phyloP scores from a whole-genome alignment of 1,140 invertebrate species.

The Tetragnatha versicolor region DNA sequence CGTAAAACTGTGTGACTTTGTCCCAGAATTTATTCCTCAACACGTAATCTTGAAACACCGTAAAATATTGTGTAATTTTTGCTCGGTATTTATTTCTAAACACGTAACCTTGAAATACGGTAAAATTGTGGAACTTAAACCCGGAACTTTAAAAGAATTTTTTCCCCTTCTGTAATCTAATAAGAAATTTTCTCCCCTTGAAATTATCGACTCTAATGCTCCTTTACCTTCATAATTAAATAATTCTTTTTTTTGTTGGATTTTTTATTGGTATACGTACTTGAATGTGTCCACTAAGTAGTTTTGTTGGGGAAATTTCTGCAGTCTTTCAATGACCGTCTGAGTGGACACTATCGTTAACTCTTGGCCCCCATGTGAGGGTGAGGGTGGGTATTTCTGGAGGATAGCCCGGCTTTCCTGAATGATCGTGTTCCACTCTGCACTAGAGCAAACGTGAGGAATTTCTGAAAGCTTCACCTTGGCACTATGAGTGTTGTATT shows the following conservation, averaged over 20 bases:
- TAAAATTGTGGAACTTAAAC: too few species aligned
- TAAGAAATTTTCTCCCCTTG: not conserved
- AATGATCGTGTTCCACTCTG: constrained; percentile 9
- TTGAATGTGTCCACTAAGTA: constrained; percentile 19
- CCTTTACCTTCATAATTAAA: not conserved
- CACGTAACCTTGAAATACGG: too few species aligned
- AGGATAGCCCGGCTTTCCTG: not conserved
- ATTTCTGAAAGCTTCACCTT: constrained; percentile 5
- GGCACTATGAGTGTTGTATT: not conserved
- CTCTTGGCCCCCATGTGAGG: too few species aligned
- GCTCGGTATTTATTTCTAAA: too few species aligned
- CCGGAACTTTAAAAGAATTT: too few species aligned
- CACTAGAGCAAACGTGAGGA: constrained; percentile 4
- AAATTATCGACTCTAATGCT: not conserved
- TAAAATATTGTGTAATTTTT: too few species aligned
- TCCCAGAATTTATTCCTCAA: too few species aligned
- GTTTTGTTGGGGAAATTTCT: not conserved
- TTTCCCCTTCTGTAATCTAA: too few species aligned
- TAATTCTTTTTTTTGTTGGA: not conserved
- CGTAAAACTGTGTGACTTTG: too few species aligned
- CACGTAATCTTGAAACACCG: too few species aligned
- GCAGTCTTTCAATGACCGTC: not conserved
- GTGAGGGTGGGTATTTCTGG: not conserved
- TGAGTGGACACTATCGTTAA: not conserved
- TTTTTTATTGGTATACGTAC: not conserved